Conservation (phyloP, 2,797 vertebrate genomes). For the Phrynocephalus vlangalii region DNA sequence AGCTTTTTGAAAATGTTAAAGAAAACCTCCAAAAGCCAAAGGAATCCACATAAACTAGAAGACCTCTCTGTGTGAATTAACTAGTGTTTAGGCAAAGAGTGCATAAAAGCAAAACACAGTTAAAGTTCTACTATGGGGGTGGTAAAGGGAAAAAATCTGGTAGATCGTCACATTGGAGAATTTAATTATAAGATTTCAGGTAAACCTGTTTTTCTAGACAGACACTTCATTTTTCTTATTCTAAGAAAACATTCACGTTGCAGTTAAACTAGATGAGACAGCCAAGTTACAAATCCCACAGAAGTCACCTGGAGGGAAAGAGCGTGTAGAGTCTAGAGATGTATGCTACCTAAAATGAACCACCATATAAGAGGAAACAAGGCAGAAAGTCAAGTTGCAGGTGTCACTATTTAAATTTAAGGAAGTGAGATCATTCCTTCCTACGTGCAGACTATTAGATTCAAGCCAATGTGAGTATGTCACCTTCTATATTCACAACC, state of each 20-base stretch:
- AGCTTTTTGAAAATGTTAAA: background rate
- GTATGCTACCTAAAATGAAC: constrained; percentile 15
- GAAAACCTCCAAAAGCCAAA: background rate
- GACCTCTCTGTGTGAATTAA: constrained; percentile 13
- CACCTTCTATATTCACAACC: constrained; percentile 32
- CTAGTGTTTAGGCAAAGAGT: constrained; percentile 34
- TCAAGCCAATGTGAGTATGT: constrained; percentile 31
- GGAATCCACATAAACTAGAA: constrained; percentile 1
- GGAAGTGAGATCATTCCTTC: constrained; percentile 69
- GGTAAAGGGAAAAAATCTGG: constrained; percentile 35
- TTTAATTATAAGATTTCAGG: constrained; percentile 37
- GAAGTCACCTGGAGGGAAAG: constrained; percentile 45
- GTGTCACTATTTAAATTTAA: constrained; percentile 57
- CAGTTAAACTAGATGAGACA: constrained; percentile 40
- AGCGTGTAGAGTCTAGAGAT: constrained; percentile 33
- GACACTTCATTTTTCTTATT: constrained; percentile 3
- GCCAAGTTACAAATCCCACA: constrained; percentile 49
- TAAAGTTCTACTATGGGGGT: constrained; percentile 32
- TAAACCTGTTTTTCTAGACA: constrained; percentile 31
- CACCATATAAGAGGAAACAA: constrained; percentile 32
- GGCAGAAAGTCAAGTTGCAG: constrained; percentile 46
- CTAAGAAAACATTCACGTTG: constrained; percentile 27
- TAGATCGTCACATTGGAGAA: constrained; percentile 11
- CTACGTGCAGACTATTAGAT: constrained; percentile 59
- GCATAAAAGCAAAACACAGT: constrained; percentile 22